These are phyloP conservation scores for Arctocebus calabarensis DNA, from an alignment of 2,797 vertebrate species.

Conservation along the genomic window DNA sequence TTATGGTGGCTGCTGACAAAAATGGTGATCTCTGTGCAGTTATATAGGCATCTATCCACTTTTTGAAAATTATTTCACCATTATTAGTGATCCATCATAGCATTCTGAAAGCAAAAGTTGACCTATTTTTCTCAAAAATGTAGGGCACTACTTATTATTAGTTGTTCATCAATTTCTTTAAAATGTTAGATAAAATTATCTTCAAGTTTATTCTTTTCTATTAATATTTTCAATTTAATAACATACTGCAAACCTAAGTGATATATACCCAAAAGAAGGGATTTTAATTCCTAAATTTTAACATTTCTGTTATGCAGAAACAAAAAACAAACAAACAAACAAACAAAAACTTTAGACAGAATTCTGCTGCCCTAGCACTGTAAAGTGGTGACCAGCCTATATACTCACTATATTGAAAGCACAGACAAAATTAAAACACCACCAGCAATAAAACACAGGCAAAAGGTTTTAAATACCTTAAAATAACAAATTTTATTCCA, in stretches of 20 bases:
- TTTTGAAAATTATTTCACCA: background rate
- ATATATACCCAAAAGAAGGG: background rate
- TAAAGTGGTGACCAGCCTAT: background rate
- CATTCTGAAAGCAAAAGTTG: background rate
- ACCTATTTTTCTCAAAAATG: background rate
- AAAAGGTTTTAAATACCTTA: background rate
- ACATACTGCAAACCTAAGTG: background rate
- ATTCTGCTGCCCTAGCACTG: background rate
- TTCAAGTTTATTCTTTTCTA: background rate
- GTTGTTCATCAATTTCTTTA: background rate
- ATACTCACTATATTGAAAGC: background rate
- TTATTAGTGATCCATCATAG: background rate
- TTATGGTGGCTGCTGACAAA: background rate
- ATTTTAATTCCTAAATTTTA: background rate
- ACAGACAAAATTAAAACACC: background rate
- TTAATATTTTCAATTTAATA: background rate
- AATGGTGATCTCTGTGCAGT: background rate
- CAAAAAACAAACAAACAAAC: background rate
- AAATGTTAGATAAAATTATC: background rate
- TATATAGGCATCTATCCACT: background rate
- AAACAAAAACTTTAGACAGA: background rate
- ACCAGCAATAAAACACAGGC: background rate
- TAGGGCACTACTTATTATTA: background rate
- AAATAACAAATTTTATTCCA: background rate
- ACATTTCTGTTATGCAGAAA: background rate